Evolutionary conservation across 1,140 invertebrate genomes (phyloP), one percentile per base, ranked within the genome.

Genomic region (Zaprionus ornatus): DNA sequence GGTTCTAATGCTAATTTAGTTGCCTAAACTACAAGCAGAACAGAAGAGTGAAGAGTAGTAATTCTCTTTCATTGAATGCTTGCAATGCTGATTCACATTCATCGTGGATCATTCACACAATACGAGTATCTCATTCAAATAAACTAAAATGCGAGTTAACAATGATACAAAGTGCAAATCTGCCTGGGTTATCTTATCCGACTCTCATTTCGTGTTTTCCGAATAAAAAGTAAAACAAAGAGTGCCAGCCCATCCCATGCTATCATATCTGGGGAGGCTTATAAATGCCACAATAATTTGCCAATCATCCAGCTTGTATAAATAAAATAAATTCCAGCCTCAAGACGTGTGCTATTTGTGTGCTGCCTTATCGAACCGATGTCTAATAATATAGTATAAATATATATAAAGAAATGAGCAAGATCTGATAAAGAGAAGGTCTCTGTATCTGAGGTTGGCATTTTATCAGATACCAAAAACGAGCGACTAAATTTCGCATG

Each of bases 261-360:
- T 80, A 84, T 84, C 82, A 84, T 84, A 83, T 83, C 73, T 69
- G 35, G 69, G 35, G 69, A 25, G 42, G 68, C 45, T 74, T 65
- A 74, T 77, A 78, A 82, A 82, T 74, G 62, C 65, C 60, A 10
- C 66, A 61, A 57, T 80, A 81, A 85, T 85, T 85, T 81, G 74
- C 75, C 82, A 81, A 85, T 85, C 74, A 77, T 71, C 27, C 35
- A 70, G 19, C 63, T 77, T 57, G 67, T 74, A 77, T 82, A 70
- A 82, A 76, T 63, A 75, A 60, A 71, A 71, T 67, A 68, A 85
- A 85, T 73, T 63, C 77, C 42, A 56, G 37, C 37, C 21, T 56
- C 68, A 79, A 52, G 42, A 73, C 68, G 73, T 71, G 72, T 55
- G 64, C 72, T 77, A 76, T 76, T 76, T 76, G 68, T 62, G 74